Evolutionary conservation across 2,888 invertebrate species (phyloP).

Genomic region (Scrobipalpa costella): DNA sequence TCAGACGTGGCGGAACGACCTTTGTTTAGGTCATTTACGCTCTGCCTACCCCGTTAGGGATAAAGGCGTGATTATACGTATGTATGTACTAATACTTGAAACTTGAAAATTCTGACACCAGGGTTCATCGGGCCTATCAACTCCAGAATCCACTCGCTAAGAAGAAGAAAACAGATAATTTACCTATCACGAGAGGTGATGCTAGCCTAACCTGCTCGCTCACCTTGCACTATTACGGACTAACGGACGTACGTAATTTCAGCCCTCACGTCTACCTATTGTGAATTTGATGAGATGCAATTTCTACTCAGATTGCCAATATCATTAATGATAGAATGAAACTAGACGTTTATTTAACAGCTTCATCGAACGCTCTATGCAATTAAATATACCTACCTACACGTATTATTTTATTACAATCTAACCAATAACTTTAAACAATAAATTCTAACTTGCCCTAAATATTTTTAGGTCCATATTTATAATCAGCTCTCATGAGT

Average conservation of each 20-base stretch:
- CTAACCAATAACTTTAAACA: background rate
- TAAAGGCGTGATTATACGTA: too few species aligned
- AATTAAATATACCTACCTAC: background rate
- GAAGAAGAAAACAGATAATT: slow-evolving; percentile 62
- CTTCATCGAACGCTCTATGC: background rate
- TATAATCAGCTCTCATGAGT: too few species aligned
- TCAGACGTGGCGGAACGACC: too few species aligned
- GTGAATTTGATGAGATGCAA: slow-evolving; percentile 12
- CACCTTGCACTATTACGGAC: background rate
- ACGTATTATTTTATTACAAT: background rate
- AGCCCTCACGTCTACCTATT: slow-evolving; percentile 12
- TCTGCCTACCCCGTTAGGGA: too few species aligned
- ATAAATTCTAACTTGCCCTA: too few species aligned
- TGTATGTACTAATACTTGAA: too few species aligned
- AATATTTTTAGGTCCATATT: too few species aligned
- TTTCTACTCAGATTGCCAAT: slow-evolving; percentile 10
- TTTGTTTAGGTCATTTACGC: too few species aligned
- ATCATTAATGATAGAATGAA: background rate
- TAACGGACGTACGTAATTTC: too few species aligned
- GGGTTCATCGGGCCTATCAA: too few species aligned
- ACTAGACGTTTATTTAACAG: background rate
- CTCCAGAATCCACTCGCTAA: too few species aligned
- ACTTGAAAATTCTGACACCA: too few species aligned
- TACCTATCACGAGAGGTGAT: slow-evolving; percentile 57
- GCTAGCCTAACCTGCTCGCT: slow-evolving; percentile 13